Conservation (phyloP, 2,888 invertebrate species). For the Sphaerophoria taeniata region DNA sequence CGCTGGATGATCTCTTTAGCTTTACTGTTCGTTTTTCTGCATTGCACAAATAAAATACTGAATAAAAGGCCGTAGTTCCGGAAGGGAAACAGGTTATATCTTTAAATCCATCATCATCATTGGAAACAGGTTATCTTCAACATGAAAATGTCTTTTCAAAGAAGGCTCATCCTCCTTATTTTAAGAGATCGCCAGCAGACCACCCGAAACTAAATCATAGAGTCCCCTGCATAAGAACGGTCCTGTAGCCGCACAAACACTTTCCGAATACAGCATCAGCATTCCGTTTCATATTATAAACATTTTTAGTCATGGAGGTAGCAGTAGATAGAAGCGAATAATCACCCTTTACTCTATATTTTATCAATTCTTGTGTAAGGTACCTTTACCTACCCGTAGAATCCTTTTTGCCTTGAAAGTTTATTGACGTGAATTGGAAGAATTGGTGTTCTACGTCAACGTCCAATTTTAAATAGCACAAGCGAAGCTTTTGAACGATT, state of each 20-base stretch:
- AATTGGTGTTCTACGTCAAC: slow-evolving; percentile 43
- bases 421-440: slow-evolving; percentile 63
- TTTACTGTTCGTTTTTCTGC: slow-evolving; percentile 28
- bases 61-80: neutral
- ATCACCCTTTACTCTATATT: neutral
- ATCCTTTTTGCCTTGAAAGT: slow-evolving; percentile 31
- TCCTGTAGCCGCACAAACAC: neutral
- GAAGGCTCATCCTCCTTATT: too few relatives aligned
- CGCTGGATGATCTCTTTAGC: slow-evolving; percentile 63
- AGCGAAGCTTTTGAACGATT: neutral
- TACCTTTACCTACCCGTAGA: neutral
- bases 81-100: neutral
- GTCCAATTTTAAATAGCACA: slow-evolving; percentile 11
- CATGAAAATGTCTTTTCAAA: too few relatives aligned
- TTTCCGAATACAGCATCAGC: neutral
- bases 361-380: neutral
- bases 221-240: neutral
- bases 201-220: too few relatives aligned
- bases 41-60: neutral
- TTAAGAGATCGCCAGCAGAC: too few relatives aligned
- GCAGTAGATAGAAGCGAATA: neutral
- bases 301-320: neutral
- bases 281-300: neutral
- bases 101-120: too few relatives aligned
- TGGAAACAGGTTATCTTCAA: neutral